These are phyloP conservation scores for Anorthoa munda DNA, from an alignment of 2,888 invertebrate genomes.

Conservation along the genomic window DNA sequence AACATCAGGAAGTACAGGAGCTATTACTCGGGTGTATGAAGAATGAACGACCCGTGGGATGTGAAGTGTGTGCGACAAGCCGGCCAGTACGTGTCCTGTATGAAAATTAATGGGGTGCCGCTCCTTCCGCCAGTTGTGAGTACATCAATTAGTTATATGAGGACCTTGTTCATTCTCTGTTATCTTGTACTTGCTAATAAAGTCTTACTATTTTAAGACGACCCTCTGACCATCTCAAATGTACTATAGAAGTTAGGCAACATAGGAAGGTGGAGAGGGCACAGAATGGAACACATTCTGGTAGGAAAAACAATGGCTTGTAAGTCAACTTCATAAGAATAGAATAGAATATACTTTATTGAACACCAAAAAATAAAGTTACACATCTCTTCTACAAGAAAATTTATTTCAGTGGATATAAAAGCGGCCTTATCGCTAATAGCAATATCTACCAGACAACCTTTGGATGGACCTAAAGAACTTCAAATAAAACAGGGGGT, in stretches of 20 bases:
- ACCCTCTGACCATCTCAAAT: not conserved
- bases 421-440: too few species aligned
- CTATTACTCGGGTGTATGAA: constrained; percentile 34
- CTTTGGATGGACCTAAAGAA: too few species aligned
- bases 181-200: not conserved
- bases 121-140: constrained; percentile 95
- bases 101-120: constrained; percentile 93
- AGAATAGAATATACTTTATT: too few species aligned
- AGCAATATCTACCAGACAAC: too few species aligned
- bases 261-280: not conserved
- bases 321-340: not conserved
- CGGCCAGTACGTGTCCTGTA: constrained; percentile 92
- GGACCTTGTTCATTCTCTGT: not conserved
- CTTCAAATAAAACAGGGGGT: too few species aligned
- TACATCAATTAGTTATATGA: constrained; percentile 53
- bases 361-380: too few species aligned
- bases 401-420: too few species aligned
- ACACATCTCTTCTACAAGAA: too few species aligned
- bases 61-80: constrained; percentile 85
- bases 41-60: constrained; percentile 89
- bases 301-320: too few species aligned
- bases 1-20: constrained; percentile 31
- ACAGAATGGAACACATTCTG: not conserved
- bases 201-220: not conserved
- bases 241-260: not conserved